Percentiles rank a stretch among this genome's conserved stretches.
These are phyloP conservation scores for Drosophila silvestris DNA, from an alignment of 2,888 invertebrate genomes.

Conservation along the genomic window DNA sequence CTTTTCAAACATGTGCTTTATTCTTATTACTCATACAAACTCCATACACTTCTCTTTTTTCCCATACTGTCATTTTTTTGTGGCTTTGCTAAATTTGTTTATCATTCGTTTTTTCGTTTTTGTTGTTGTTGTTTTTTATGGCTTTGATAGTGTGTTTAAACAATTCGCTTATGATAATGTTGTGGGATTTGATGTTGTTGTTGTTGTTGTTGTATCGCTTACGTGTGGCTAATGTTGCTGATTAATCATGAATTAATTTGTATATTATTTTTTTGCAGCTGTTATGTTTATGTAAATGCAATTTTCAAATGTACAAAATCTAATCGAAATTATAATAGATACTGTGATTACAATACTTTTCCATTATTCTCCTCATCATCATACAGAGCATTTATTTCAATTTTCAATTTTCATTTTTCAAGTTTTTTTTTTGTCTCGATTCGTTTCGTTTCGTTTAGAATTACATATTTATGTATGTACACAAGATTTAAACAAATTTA, in stretches of 20 bases:
- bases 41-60: slow-evolving; percentile 59
- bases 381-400: slow-evolving; percentile 31
- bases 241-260: slow-evolving; percentile 60
- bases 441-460: slow-evolving; percentile 10
- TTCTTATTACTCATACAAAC: slow-evolving; percentile 82
- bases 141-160: slow-evolving; percentile 70
- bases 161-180: slow-evolving; percentile 65
- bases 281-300: slow-evolving; percentile 64
- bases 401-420: slow-evolving; percentile 2
- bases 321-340: slow-evolving; percentile 61
- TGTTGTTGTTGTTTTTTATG: slow-evolving; percentile 43
- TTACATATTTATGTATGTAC: slow-evolving; percentile 39
- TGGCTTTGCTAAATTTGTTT: slow-evolving; percentile 64
- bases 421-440: neutral
- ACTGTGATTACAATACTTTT: slow-evolving; percentile 40
- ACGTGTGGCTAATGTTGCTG: slow-evolving; percentile 71
- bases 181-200: slow-evolving; percentile 46
- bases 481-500: slow-evolving; percentile 48
- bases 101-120: slow-evolving; percentile 38
- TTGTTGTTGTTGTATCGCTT: slow-evolving; percentile 49
- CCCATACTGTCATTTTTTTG: slow-evolving; percentile 56
- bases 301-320: slow-evolving; percentile 72
- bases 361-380: slow-evolving; percentile 22
- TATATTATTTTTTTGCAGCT: slow-evolving; percentile 32
- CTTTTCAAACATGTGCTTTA: slow-evolving; percentile 85